Base-by-base conservation (phyloP, 2,113 vertebrate species). In the Cervus canadensis region DNA sequence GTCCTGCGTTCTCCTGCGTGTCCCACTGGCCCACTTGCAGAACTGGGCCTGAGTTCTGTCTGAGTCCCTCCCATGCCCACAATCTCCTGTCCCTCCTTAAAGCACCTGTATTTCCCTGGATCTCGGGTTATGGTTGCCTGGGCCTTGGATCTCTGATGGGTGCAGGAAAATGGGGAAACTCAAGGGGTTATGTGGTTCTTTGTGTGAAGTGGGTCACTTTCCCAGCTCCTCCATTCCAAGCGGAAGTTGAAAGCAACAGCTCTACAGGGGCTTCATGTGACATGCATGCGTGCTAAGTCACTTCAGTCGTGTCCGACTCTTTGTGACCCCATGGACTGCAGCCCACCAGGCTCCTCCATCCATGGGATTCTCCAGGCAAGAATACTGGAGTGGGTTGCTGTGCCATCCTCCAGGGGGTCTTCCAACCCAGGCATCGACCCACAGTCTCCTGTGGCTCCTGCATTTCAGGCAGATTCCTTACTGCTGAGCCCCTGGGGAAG, bases 141-240 rank as follows among this genome's bases (percentile, higher is more conserved):
- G 50, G 64, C 17, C 36, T 50, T 0, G 0, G 83, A 33, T 85
- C 43, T 59, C 40, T 21, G 36, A 67, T 0, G 57, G 52, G n/a
- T 87, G 43, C 64, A 13, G 7, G 45, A 62, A 40, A 25, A 45
- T 17, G 11, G 8, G 8, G 15, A 40, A 2, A 30, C 26, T 23
- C 1, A 16, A 4, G n/a, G n/a, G 26, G 15, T 2, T 2, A 17
- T 43, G 23, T 0, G 2, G 30, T 3, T 25, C 40, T 81, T 33
- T 6, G 15, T 89, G 86, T 11, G 19, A 15, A 28, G 21, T 2
- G 3, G 15, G 50, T 26, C 26, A 26, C 13, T 48, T 48, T 48
- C 89, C 40, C n/a, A 60, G 43, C 59, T 19, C 33, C 52, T 10
- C 43, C 28, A 10, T 25, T 12, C 88, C 36, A 26, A 30, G 60